phyloP scores from a whole-genome alignment of 2,888 invertebrate species.

The Aspidiotus destructor region DNA sequence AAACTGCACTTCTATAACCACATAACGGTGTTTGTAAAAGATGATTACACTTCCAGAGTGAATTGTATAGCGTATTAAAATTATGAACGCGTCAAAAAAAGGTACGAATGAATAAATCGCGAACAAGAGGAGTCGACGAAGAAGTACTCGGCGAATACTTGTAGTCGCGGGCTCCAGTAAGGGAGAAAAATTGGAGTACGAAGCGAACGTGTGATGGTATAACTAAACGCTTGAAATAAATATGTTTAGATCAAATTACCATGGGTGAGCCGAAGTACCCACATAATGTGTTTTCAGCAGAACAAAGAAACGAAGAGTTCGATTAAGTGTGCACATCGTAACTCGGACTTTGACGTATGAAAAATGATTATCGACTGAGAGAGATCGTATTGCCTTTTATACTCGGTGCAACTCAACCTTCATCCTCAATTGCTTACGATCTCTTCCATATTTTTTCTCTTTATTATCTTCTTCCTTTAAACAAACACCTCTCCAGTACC shows the following conservation, averaged over 20 bases:
- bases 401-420: background rate
- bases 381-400: slow-evolving; percentile 25
- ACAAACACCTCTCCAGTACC: background rate
- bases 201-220: background rate
- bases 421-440: slow-evolving; percentile 9
- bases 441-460: background rate
- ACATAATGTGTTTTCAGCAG: background rate
- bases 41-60: background rate
- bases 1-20: background rate
- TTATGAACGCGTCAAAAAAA: background rate
- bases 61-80: background rate
- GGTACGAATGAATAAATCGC: background rate
- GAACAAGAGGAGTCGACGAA: background rate
- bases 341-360: slow-evolving; percentile 25
- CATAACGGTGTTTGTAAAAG: background rate
- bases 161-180: no score
- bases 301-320: slow-evolving; percentile 14
- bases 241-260: background rate
- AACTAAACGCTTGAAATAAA: background rate
- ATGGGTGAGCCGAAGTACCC: background rate
- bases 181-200: no score
- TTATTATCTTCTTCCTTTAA: slow-evolving; percentile 4
- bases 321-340: slow-evolving; percentile 20
- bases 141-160: background rate
- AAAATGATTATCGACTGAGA: slow-evolving; percentile 27